Evolutionary conservation across 1,140 invertebrate species (phyloP), one percentile per base, ranked within the genome.

Genomic region (Euura saliciscinereae): DNA sequence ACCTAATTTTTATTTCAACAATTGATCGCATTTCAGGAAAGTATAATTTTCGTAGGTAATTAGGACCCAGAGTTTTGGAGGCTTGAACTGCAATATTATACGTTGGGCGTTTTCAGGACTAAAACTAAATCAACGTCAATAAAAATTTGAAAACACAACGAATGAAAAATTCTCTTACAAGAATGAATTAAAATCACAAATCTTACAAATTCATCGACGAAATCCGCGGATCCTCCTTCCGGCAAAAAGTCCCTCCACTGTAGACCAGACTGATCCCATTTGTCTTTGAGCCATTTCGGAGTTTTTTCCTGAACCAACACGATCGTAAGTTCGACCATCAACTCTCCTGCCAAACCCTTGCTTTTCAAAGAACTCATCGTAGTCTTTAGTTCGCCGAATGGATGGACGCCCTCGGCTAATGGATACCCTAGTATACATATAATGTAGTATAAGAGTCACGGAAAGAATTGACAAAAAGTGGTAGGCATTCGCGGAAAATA

Each of bases 181-280:
- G 28, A 28, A 28, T 28, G 28, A 28, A 28, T 28, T 28, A 28
- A 28, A 28, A 28, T 28, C 28, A 28, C 28, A 28, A 28, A 28
- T 85, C 89, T 89, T 89, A 93, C 92, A 85, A 93, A 89, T 81
- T 91, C 87, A 77, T 90, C 85, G 80, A 93, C 78, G 80, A 93
- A 92, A 78, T 89, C 85, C n/a, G 90, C 85, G 76, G 89, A 84
- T 66, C 80, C 80, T 44, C 11, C 46, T 65, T 86, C 84, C 13
- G 69, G 80, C 73, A 82, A 87, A 83, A 92, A 89, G 79, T 91
- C 88, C 42, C 78, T 88, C 69, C 91, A 86, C 75, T 89, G 78
- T 45, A 92, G 83, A 51, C 84, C 86, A 66, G 90, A 90, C 77
- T 88, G 86, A 69, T 87, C 84, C 91, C 91, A 93, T 75, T 89